Evolutionary conservation across 2,797 vertebrate species (phyloP).

Genomic region (Sardinella longiceps): DNA sequence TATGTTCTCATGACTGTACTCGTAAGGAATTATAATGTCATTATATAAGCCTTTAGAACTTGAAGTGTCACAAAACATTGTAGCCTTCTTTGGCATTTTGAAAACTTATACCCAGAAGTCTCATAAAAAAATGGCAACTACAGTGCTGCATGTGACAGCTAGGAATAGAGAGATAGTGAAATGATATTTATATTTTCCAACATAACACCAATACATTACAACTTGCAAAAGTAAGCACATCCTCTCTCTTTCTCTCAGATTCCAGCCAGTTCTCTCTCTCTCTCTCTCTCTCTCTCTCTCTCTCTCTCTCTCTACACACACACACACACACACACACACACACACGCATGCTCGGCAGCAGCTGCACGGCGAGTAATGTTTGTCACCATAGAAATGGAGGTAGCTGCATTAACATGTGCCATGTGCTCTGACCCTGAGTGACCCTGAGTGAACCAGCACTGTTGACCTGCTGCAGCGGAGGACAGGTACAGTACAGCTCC

Average conservation of each 20-base stretch:
- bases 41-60: too few relatives aligned
- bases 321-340: neutral
- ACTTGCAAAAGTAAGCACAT: neutral
- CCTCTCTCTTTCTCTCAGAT: too few relatives aligned
- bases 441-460: neutral
- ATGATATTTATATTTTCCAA: neutral
- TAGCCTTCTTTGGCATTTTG: too few relatives aligned
- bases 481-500: neutral
- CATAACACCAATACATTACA: neutral
- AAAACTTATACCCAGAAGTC: too few relatives aligned
- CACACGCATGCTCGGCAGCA: too few relatives aligned
- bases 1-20: too few relatives aligned
- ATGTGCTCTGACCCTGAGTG: neutral
- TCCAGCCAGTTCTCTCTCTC: too few relatives aligned
- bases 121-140: too few relatives aligned
- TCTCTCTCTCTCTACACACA: too few relatives aligned
- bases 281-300: too few relatives aligned
- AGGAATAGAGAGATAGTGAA: neutral
- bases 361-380: neutral
- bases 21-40: too few relatives aligned
- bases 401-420: neutral
- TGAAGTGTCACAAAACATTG: too few relatives aligned
- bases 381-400: neutral
- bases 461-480: slow-evolving; percentile 1
- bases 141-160: neutral